Evolutionary conservation across 2,113 vertebrate species (phyloP), one percentile per base, ranked within the genome.

Genomic region (Ciconia boyciana): DNA sequence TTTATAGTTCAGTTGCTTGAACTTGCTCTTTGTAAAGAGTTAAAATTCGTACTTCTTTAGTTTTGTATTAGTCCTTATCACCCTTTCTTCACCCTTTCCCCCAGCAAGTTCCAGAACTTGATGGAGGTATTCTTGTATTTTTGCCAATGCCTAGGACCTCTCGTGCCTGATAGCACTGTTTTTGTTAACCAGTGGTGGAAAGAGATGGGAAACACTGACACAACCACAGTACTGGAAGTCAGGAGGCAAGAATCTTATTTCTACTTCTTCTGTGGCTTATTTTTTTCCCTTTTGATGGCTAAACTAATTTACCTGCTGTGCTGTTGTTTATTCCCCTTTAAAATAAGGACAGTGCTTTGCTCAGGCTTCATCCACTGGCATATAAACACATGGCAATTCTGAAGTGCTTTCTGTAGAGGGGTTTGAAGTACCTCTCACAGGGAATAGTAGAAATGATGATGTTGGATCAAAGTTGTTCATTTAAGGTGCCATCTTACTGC

Each of bases 151-250:
- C 22, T 21, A 2, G 34, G 62, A 41, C 11, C 36, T 32, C 36
- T 68, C 0, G 1, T 61, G 36, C 28, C 32, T 10, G 21, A 4
- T 31, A 11, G 10, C 0, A 0, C 58, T 71, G 46, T 0, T 74
- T 44, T 74, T 72, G 26, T 82, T 65, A 36, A 6, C 34, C 44
- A 6, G 8, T 28, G 29, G 8, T 61, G 34, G 61, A 25, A 43
- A 24, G 71, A 77, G 17, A 11, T 57, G 10, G 39, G 41, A 77
- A 39, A 15, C 31, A 4, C 13, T 26, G 55, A 31, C 20, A 54
- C 4, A 81, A 28, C 19, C 39, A 8, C 32, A 22, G 9, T 7
- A 12, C 17, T 52, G 36, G 10, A 69, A 54, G 9, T 13, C 36
- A n/a, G 20, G 52, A 64, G 57, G 19, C 10, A 36, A 66, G 25